Percentiles rank a stretch among this genome's conserved stretches.
Conservation (phyloP, 2,888 invertebrate species). For the Agrilus mali region DNA sequence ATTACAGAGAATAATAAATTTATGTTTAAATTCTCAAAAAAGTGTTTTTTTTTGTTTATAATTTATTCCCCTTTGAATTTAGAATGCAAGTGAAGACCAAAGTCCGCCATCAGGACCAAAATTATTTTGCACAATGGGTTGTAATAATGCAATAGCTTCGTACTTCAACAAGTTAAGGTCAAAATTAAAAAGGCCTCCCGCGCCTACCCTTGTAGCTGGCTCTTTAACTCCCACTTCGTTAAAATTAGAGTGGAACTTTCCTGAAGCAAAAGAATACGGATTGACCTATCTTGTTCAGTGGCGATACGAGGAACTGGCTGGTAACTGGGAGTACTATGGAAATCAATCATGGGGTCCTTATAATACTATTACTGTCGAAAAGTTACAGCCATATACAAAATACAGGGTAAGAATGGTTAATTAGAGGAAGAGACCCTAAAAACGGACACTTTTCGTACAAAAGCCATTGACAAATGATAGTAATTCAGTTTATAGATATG, state of each 20-base stretch:
- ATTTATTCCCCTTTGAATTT: conserved; percentile 20
- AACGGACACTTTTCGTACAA: neutral
- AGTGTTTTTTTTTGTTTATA: no score
- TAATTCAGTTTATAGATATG: no score
- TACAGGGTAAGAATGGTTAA: conserved; percentile 59
- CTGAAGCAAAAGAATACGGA: conserved; percentile 36
- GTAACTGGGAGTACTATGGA: conserved; percentile 72
- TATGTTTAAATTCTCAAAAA: no score
- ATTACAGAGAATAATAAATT: no score
- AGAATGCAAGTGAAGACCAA: conserved; percentile 59
- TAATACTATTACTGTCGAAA: conserved; percentile 56
- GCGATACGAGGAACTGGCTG: conserved; percentile 56
- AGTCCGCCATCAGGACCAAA: conserved; percentile 48
- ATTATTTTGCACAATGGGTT: conserved; percentile 68
- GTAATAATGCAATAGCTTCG: conserved; percentile 64
- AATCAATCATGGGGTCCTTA: conserved; percentile 52
- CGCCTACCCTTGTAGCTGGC: conserved; percentile 68
- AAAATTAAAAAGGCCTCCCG: conserved; percentile 51
- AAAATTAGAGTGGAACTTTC: conserved; percentile 64
- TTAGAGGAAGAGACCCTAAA: no score
- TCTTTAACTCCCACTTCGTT: conserved; percentile 64
- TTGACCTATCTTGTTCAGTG: conserved; percentile 58
- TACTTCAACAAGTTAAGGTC: conserved; percentile 58
- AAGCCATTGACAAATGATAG: no score
- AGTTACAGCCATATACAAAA: conserved; percentile 76